Evolutionary conservation across 2,797 vertebrate species (phyloP), one percentile per base, ranked within the genome.

Genomic region (Graptemys geographica): DNA sequence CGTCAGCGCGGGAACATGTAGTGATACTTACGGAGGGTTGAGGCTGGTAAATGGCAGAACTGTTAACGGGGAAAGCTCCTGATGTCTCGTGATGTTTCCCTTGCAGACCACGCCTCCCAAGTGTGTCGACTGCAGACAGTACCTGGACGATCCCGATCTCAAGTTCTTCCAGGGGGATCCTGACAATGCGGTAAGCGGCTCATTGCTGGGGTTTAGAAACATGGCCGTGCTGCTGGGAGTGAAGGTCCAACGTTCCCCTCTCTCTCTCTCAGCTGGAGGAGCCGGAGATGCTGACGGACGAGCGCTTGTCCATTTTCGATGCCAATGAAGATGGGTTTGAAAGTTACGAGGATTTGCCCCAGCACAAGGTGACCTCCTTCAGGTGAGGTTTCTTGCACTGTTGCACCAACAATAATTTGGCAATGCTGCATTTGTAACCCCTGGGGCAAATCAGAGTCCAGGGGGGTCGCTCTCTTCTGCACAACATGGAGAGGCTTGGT

Each of bases 311-410:
- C 31, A 97, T 99, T 81, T 99, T 99, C 5, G 99, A 99, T 11
- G 98, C 99, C 2, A 99, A 99, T 5, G 99, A 99, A 62, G 99
- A 99, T 31, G 99, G 99, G 1, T 99, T 99, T 86, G 99, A 99
- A 97, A 99, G 99, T 97, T 99, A 99, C 4, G 99, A 99, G 9
- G 99, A 99, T 56, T 97, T 99, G 16, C 99, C 99, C 0, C 99
- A 99, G 92, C 99, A 99, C 98, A 99, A 98, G 90, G 99, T 99
- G 83, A 99, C 99, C 2, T 98, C 98, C 81, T 99, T 99, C 97
- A 99, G 99, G 99, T 99, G 87, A 92, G 27, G 82, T 13, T 37
- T 9, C 65, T 37, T 21, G 16, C 33, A 19, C 15, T 16, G 62
- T 2, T 33, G 18, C 65, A 37, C 18, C 65, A 21, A 3, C 65